Conservation (phyloP, 1,140 invertebrate genomes). For the Drosophila oshimai region DNA sequence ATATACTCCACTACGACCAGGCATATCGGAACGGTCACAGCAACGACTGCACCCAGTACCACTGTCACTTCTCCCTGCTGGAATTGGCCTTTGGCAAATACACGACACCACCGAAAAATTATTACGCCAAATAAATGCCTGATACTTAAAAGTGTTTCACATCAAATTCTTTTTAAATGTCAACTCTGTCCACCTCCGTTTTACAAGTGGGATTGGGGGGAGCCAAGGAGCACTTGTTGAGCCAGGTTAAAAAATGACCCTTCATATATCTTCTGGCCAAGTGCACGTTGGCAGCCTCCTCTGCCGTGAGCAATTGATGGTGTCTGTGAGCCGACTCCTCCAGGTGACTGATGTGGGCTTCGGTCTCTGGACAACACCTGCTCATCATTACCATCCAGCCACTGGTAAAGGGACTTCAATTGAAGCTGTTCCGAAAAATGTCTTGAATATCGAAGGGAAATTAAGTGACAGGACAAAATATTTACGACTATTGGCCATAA, state of each 20-base stretch:
- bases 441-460: conserved; percentile 34
- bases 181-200: conserved; percentile 17
- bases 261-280: conserved; percentile 53
- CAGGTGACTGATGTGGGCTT: conserved; percentile 58
- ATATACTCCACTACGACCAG: conserved; percentile 86
- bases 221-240: conserved; percentile 50
- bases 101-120: conserved; percentile 81
- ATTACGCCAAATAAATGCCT: conserved; percentile 70
- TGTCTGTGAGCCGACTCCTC: conserved; percentile 20
- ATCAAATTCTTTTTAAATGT: conserved; percentile 56
- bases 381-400: conserved; percentile 9
- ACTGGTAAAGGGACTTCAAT: conserved; percentile 35
- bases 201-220: not conserved
- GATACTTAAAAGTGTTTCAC: conserved; percentile 43
- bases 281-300: conserved; percentile 10
- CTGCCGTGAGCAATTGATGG: conserved; percentile 9
- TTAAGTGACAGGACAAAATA: conserved; percentile 21
- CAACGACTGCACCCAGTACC: conserved; percentile 85
- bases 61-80: conserved; percentile 88
- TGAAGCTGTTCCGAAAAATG: conserved; percentile 41
- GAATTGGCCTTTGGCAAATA: conserved; percentile 89
- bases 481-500: conserved; percentile 1
- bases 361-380: conserved; percentile 14
- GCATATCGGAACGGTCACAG: conserved; percentile 84
- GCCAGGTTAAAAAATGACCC: conserved; percentile 57